Evolutionary conservation across 2,888 invertebrate species (phyloP).

Genomic region (Plutella xylostella): DNA sequence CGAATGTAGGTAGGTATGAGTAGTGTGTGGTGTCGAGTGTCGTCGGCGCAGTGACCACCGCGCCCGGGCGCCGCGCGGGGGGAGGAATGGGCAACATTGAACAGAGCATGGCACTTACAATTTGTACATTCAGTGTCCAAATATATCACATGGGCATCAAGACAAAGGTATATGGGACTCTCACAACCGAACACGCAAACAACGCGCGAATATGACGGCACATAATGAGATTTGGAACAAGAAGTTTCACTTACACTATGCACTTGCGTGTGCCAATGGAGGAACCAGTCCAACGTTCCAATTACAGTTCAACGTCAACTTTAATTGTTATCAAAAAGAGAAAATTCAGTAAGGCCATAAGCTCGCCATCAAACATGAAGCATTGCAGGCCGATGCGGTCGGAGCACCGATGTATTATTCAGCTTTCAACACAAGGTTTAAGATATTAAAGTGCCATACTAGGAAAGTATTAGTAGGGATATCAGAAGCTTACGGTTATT

Average conservation of each 20-base stretch:
- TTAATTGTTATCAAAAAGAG: slow-evolving; percentile 53
- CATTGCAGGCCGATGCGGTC: slow-evolving; percentile 48
- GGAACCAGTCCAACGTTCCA: slow-evolving; percentile 63
- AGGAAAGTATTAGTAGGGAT: slow-evolving; percentile 51
- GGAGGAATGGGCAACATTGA: slow-evolving; percentile 50
- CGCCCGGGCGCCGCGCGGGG: slow-evolving; percentile 38
- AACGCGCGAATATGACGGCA: slow-evolving; percentile 58
- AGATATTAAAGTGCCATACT: slow-evolving; percentile 67
- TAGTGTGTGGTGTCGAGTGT: slow-evolving; percentile 38
- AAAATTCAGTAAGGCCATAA: slow-evolving; percentile 63
- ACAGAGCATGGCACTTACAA: slow-evolving; percentile 69
- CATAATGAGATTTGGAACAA: slow-evolving; percentile 71
- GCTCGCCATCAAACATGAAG: slow-evolving; percentile 62
- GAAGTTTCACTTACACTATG: slow-evolving; percentile 68
- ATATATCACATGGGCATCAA: slow-evolving; percentile 44
- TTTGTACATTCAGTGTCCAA: slow-evolving; percentile 46
- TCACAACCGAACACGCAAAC: slow-evolving; percentile 66
- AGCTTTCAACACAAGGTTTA: slow-evolving; percentile 36
- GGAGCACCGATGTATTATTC: slow-evolving; percentile 43
- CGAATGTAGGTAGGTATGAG: slow-evolving; percentile 33
- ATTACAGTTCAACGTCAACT: slow-evolving; percentile 47
- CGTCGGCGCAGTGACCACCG: slow-evolving; percentile 44
- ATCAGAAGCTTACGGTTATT: slow-evolving; percentile 42
- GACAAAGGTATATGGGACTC: slow-evolving; percentile 48
- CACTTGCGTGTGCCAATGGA: slow-evolving; percentile 67